Evolutionary conservation across 2,797 vertebrate species (phyloP), one percentile per base, ranked within the genome.

Genomic region (Clarias platycephalus): DNA sequence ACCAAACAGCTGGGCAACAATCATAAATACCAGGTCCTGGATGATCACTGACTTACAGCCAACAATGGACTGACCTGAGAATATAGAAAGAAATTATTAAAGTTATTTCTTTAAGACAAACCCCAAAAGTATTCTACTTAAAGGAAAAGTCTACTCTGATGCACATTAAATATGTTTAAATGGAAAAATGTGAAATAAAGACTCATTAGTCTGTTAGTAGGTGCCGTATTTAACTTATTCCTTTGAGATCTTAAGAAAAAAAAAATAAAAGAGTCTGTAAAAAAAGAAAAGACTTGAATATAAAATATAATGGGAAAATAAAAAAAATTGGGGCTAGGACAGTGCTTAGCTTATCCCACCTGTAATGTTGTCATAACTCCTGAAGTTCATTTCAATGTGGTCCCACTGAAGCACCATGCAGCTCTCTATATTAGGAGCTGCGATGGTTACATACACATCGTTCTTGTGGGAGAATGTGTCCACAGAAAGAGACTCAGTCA

Each of bases 311-410:
- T 49, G 44, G 44, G 44, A 1, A 13, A 9, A 40, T 40, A 44
- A 44, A 44, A 37, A 9, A 44, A 44, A 31, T 18, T 67, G 2
- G 16, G 31, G 31, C 31, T 68, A 10, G 18, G 8, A n/a, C 13
- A 15, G 37, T 72, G 40, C 5, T 44, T 76, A 31, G 7, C n/a
- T n/a, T 34, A 4, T 2, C 78, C 1, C 93, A 99, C 97, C 98
- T 94, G 98, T 99, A 89, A 99, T 99, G 81, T 99, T 99, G 93
- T 99, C 98, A 0, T 98, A 99, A 83, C 95, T 99, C 93, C 98
- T 96, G 94, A 98, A 99, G 89, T 98, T 98, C 97, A 98, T 99
- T 89, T 99, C 98, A 62, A 99, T 99, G 93, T 99, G 98, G 91
- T 99, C 98, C 98, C 98, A 99, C 83, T 99, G 97, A 84, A 97